These are phyloP conservation scores for Drosophila rhopaloa DNA, from an alignment of 1,140 invertebrate genomes.

Conservation along the genomic window DNA sequence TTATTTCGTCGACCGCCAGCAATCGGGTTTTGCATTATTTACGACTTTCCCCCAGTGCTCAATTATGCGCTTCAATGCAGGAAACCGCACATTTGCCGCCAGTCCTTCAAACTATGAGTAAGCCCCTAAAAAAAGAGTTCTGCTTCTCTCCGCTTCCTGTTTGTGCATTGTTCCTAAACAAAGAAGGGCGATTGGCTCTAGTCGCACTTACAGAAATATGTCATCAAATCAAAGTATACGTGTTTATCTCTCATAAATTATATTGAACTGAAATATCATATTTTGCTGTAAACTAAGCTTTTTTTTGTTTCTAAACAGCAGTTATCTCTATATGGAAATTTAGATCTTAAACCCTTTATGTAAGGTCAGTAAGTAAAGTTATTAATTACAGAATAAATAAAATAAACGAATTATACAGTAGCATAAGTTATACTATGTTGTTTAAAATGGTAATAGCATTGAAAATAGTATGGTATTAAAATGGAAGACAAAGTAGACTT, in stretches of 20 bases:
- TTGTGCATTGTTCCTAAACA: constrained; percentile 37
- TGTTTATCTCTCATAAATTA: too few relatives aligned
- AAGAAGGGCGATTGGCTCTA: constrained; percentile 6
- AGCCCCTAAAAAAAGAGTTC: constrained; percentile 14
- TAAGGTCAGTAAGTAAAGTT: too few relatives aligned
- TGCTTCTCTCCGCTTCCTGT: constrained; percentile 29
- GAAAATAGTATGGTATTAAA: too few relatives aligned
- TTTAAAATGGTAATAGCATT: too few relatives aligned
- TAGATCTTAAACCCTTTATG: too few relatives aligned
- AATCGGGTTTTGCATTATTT: constrained; percentile 69
- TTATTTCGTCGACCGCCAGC: constrained; percentile 31
- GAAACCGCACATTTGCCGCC: constrained; percentile 56
- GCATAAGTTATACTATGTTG: too few relatives aligned
- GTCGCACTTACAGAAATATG: not conserved
- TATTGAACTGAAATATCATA: too few relatives aligned
- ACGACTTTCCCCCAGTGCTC: constrained; percentile 56
- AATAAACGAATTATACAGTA: too few relatives aligned
- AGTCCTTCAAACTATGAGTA: constrained; percentile 62
- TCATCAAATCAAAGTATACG: too few relatives aligned
- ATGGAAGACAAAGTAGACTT: too few relatives aligned
- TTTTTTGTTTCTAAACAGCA: not conserved
- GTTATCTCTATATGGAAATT: too few relatives aligned
- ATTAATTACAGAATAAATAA: too few relatives aligned
- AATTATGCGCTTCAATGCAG: constrained; percentile 67
- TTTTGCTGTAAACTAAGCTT: not conserved